A percentile compares a stretch with the other conserved stretches of the same genome.
phyloP scores from a whole-genome alignment of 2,888 invertebrate species.

The Axea sp. region DNA sequence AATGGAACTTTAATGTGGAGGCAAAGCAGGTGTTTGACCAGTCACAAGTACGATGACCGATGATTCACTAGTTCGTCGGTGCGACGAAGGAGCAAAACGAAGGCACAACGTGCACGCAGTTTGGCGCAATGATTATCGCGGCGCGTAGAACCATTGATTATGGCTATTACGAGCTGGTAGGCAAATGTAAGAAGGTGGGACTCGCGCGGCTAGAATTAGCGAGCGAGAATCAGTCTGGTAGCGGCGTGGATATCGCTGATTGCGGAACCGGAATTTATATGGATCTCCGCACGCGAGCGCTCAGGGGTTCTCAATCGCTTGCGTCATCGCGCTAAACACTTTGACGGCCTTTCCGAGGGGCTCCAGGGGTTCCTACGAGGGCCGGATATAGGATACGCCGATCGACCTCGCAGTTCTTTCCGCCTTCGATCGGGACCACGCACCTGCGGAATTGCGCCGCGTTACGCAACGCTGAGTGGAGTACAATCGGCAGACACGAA shows the following conservation, averaged over 20 bases:
- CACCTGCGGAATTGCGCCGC: too few species aligned
- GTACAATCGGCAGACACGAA: slow-evolving; percentile 46
- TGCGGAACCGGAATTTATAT: slow-evolving; percentile 79
- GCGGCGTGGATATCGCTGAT: slow-evolving; percentile 78
- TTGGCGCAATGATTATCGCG: slow-evolving; percentile 76
- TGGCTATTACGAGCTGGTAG: slow-evolving; percentile 77
- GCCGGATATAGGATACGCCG: slow-evolving; percentile 68
- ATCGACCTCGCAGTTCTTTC: slow-evolving; percentile 68
- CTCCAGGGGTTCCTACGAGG: slow-evolving; percentile 58
- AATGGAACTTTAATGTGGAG: too few species aligned
- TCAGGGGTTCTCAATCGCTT: slow-evolving; percentile 74
- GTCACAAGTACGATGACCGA: too few species aligned
- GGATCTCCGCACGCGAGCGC: slow-evolving; percentile 77
- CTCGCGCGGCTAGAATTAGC: slow-evolving; percentile 74
- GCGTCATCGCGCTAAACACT: slow-evolving; percentile 60
- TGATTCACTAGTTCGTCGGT: too few species aligned
- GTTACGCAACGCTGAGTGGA: slow-evolving; percentile 45
- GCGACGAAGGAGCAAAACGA: too few species aligned
- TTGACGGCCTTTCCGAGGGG: slow-evolving; percentile 63
- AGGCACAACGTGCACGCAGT: slow-evolving; percentile 46
- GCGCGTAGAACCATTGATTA: slow-evolving; percentile 77
- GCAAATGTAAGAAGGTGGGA: slow-evolving; percentile 77
- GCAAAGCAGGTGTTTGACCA: too few species aligned
- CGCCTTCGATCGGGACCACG: too few species aligned
- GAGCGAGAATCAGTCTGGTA: slow-evolving; percentile 77